These are phyloP conservation scores for Crax fasciolata DNA, from an alignment of 2,797 vertebrate species.

Conservation along the genomic window DNA sequence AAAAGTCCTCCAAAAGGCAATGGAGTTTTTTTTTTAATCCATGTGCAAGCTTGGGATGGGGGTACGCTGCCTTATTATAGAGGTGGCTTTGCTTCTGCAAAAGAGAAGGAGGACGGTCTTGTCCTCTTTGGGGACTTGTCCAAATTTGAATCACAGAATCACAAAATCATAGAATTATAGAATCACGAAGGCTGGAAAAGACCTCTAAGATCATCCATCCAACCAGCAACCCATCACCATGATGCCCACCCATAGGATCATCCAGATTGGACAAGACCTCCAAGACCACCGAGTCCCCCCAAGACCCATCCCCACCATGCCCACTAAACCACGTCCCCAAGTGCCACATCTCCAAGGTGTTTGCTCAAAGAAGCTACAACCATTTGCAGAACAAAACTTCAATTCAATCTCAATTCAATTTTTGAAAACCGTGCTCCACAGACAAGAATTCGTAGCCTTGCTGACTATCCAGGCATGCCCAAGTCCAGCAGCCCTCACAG, in stretches of 20 bases:
- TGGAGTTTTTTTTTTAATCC: background rate
- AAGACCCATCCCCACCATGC: no score
- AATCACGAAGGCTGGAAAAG: no score
- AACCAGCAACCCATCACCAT: no score
- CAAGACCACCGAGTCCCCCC: no score
- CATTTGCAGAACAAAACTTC: background rate
- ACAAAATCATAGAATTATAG: no score
- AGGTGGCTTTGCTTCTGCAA: background rate
- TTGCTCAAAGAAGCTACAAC: background rate
- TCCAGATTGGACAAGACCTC: no score
- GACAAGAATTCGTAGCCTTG: rapidly evolving
- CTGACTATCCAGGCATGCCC: rapidly evolving
- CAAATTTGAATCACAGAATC: background rate
- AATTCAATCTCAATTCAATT: background rate
- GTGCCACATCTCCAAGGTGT: no score
- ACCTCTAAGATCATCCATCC: no score
- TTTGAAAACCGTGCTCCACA: background rate
- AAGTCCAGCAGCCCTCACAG: background rate
- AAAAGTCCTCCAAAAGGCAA: background rate
- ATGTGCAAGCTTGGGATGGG: no score
- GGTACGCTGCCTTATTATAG: no score
- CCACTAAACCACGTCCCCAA: no score
- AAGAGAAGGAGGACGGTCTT: background rate
- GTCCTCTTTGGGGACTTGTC: rapidly evolving
- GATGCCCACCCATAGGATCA: no score